Percentiles rank a stretch among this genome's conserved stretches.
These are phyloP conservation scores for Calameuta filiformis DNA, from an alignment of 2,888 invertebrate genomes.

Conservation along the genomic window DNA sequence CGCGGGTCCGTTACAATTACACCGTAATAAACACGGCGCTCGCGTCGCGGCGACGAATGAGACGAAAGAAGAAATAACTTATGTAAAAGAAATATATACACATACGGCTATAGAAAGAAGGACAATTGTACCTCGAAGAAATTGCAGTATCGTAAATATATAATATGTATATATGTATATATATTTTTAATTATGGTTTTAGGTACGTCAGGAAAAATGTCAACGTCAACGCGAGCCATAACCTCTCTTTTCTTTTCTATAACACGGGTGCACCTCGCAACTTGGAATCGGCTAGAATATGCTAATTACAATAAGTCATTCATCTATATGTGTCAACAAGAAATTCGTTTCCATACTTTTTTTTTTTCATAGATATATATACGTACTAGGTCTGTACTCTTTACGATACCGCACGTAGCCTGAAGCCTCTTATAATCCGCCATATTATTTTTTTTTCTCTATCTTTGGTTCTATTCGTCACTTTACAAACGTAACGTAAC, in stretches of 20 bases:
- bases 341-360: slow-evolving; percentile 38
- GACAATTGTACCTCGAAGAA: no score
- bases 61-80: not conserved
- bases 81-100: slow-evolving; percentile 10
- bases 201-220: slow-evolving; percentile 8
- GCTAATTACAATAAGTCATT: slow-evolving; percentile 34
- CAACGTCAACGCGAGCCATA: slow-evolving; percentile 1
- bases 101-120: not conserved
- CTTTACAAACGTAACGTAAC: no score
- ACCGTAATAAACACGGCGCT: no score
- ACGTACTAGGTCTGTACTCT: no score
- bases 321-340: slow-evolving; percentile 45
- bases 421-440: no score
- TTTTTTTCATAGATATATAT: no score
- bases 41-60: no score
- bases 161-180: slow-evolving; percentile 11
- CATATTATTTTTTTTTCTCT: no score
- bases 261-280: slow-evolving; percentile 40
- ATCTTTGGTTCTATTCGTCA: no score
- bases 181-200: slow-evolving; percentile 4
- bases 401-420: no score
- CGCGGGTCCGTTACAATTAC: no score
- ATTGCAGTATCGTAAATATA: no score
- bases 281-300: slow-evolving; percentile 35
- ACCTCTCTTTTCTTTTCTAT: slow-evolving; percentile 25